Evolutionary conservation across 1,140 invertebrate species (phyloP), one percentile per base, ranked within the genome.

Genomic region (Trichoplusia ni): DNA sequence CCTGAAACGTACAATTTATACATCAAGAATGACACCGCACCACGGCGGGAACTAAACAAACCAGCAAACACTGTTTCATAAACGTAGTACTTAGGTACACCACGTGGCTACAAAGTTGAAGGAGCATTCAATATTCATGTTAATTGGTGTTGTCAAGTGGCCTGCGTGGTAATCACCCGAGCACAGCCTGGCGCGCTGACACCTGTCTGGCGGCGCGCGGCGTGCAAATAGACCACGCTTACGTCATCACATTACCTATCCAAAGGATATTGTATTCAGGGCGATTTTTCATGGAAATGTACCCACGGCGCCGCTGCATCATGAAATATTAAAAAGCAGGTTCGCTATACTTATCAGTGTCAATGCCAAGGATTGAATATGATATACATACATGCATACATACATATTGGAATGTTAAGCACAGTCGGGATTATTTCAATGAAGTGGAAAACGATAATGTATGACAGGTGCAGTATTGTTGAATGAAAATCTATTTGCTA

Each of bases 301-400:
- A 56, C 69, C 70, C 73, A 73, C 78, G 79, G 71, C 63, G 42
- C 21, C 49, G 42, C 29, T 54, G 18, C 21, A 29, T 46, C 19
- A 73, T 86, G 75, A 75, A 79, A 82, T 81, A 82, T 84, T 70
- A 64, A 82, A 79, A 31, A n/a, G 21, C 67, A 71, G 63, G 67
- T 75, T 73, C 65, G 70, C 59, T 69, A 77, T 69, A 82, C 77
- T 72, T 71, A 85, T 82, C 79, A 81, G 67, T 81, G 81, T 82
- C 84, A 85, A 76, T 86, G 77, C 64, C 79, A 86, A 77, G 78
- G 71, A 42, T 58, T 42, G 53, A 42, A 58, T 58, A 29, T 29
- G 42, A 54, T 37, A 54, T 29, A 51, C 29, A 49, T 49, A 29
- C 4, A 49, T 49, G 25, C 25, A 31, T 47, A 16, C 25, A 18